Conservation (phyloP, 2,113 vertebrate genomes). For the Rhinoderma darwinii region DNA sequence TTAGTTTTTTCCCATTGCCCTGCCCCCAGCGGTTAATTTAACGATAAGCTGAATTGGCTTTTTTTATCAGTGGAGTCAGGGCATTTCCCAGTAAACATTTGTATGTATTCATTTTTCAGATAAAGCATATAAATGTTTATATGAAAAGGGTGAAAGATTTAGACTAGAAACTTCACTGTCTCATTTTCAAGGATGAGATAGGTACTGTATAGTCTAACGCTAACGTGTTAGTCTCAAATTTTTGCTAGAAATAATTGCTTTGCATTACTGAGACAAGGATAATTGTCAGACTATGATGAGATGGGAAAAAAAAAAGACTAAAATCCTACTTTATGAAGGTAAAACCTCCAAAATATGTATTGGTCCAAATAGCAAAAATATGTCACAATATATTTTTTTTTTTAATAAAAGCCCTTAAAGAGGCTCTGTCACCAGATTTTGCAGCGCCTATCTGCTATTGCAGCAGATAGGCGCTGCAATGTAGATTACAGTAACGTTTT, state of each 20-base stretch:
- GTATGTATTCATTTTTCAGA: background rate
- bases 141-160: background rate
- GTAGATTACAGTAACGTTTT: too few species aligned
- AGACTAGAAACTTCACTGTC: background rate
- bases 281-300: background rate
- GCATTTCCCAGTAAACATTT: background rate
- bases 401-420: too few species aligned
- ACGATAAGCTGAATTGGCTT: background rate
- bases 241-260: background rate
- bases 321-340: background rate
- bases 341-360: too few species aligned
- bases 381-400: too few species aligned
- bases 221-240: background rate
- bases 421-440: too few species aligned
- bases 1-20: background rate
- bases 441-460: too few species aligned
- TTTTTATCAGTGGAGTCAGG: background rate
- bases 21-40: background rate
- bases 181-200: slow-evolving; percentile 22
- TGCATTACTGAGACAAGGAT: background rate
- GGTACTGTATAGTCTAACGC: background rate
- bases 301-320: background rate
- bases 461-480: too few species aligned
- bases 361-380: too few species aligned
- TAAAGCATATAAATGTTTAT: slow-evolving; percentile 1